Evolutionary conservation across 2,888 invertebrate species (phyloP), one percentile per base, ranked within the genome.

Genomic region (Zootermopsis nevadensis): DNA sequence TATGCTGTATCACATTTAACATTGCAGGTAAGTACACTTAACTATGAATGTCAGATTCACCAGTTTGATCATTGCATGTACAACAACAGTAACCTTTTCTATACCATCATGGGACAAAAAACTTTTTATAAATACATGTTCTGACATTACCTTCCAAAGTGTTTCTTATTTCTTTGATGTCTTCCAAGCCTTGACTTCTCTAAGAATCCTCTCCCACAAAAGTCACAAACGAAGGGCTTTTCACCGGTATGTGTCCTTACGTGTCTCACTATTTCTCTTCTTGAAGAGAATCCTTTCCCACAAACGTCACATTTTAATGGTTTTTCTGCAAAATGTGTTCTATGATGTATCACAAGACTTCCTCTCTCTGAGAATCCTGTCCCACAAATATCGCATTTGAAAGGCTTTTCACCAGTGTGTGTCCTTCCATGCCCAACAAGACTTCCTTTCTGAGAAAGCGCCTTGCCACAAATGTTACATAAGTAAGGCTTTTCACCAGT

Each of bases 351-450:
- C 42, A 83, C 82, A 15, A 85, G 90, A 86, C 90, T 90, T 4
- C 90, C 90, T 77, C 89, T 89, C 85, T 90, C 89, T 35, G 89
- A 88, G 86, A 90, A 82, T 12, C 30, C 27, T 35, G 38, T 76
- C 19, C 55, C 90, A 85, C 93, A 93, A 2, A 88, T 86, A 27
- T 88, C 86, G 86, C 93, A 93, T 0, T 87, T 87, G 86, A 89
- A 91, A 0, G 87, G 86, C 83, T 88, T 89, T 83, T 88, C 88
- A 0, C 89, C 89, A 22, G 88, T 88, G 86, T 82, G 82, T 12
- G 76, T 60, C 15, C 82, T 48, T 10, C 72, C 10, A 33, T 82
- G 82, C 2, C 53, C 27, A 42, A 48, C 55, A 7, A 82, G 74
- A 53, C 74, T 55, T 42, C 53, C 48, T 27, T 74, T 72, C 72